Conservation (phyloP, 2,113 vertebrate genomes). For the Pollachius pollachius region DNA sequence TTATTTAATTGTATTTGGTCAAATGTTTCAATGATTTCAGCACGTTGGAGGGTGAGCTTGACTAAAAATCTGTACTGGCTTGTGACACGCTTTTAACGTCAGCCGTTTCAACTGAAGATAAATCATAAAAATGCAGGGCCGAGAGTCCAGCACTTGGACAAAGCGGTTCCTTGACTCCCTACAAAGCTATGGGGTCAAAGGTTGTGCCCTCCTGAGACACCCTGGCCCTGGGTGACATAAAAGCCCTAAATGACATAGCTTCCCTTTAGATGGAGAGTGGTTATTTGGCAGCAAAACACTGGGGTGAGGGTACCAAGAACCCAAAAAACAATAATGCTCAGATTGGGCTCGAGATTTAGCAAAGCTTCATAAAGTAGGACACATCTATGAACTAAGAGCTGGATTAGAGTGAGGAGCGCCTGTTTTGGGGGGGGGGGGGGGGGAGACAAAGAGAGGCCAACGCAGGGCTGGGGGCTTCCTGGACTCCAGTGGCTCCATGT, state of each 20-base stretch:
- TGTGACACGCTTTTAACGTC: too few relatives aligned
- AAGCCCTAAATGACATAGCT: constrained; percentile 35
- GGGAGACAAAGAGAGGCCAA: constrained; percentile 57
- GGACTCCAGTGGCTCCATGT: constrained; percentile 44
- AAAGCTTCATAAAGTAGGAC: constrained; percentile 42
- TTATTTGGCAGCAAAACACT: constrained; percentile 9
- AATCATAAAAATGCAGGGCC: too few relatives aligned
- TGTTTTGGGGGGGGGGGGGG: constrained; percentile 17
- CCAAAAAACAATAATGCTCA: background rate
- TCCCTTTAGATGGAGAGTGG: constrained; percentile 12
- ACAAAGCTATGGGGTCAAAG: constrained; percentile 47
- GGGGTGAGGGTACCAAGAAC: background rate
- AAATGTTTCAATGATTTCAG: too few relatives aligned
- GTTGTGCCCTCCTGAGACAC: constrained; percentile 36
- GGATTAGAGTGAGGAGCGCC: constrained; percentile 47
- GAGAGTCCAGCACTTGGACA: constrained; percentile 4
- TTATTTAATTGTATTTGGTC: too few relatives aligned
- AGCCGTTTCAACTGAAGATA: too few relatives aligned
- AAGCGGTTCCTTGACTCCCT: constrained; percentile 10
- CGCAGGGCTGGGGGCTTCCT: constrained; percentile 49
- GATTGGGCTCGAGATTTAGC: constrained; percentile 21
- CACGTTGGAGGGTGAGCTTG: too few relatives aligned
- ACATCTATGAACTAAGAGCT: constrained; percentile 44
- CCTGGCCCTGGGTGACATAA: too few relatives aligned
- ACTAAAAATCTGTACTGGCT: too few relatives aligned